Evolutionary conservation across 2,797 vertebrate species (phyloP).

Genomic region (Cuniculus paca): DNA sequence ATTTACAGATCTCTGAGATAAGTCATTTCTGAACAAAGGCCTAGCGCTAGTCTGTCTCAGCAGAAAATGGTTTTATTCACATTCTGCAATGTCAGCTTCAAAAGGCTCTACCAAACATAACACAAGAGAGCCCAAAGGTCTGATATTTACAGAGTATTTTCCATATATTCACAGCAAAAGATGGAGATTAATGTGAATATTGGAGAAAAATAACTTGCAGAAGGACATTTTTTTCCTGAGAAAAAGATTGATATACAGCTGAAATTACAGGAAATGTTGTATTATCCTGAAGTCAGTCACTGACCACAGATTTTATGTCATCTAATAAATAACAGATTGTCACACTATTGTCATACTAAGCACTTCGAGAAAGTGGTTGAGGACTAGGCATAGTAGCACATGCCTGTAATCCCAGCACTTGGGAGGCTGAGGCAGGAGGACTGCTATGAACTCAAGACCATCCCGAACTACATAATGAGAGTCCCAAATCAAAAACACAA

Average conservation of each 20-base stretch:
- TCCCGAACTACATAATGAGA: not conserved
- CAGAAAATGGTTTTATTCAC: not conserved
- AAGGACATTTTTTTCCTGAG: not conserved
- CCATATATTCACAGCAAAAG: not conserved
- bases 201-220: not conserved
- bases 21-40: not conserved
- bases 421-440: not conserved
- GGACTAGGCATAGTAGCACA: not conserved
- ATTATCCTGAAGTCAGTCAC: not conserved
- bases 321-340: not conserved
- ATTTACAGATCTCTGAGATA: not conserved
- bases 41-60: not conserved
- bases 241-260: not conserved
- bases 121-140: not conserved
- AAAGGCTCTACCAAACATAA: not conserved
- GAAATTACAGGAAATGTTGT: not conserved
- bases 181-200: conserved; percentile 12
- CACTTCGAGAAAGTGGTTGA: not conserved
- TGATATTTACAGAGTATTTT: not conserved
- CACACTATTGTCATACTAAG: not conserved
- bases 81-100: not conserved
- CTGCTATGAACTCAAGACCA: not conserved
- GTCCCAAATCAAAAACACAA: not conserved
- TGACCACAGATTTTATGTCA: not conserved
- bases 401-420: not conserved